Evolutionary conservation across 2,113 vertebrate genomes (phyloP), one percentile per base, ranked within the genome.

Genomic region (Pao palembangensis): DNA sequence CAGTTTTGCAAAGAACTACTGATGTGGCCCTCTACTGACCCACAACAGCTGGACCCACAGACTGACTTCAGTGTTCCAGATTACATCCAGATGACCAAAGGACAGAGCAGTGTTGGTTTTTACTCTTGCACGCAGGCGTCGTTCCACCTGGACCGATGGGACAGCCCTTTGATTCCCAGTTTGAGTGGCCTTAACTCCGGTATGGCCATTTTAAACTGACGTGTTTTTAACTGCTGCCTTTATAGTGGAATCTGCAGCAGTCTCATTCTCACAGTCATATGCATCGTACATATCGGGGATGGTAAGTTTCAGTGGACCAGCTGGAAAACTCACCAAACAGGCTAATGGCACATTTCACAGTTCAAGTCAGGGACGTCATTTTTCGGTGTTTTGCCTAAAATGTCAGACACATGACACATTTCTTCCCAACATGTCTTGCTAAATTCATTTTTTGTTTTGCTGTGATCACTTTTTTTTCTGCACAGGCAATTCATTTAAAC

Each of bases 11-110:
- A 63, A 49, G 64, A 87, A 80, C 80, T 86, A 79, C 87, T 85
- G 85, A 88, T 17, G 73, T 88, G 76, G 71, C 59, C 61, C 66
- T 44, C 80, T 84, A 81, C 86, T 80, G 83, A 87, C 70, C 48
- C 51, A 52, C 34, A 25, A 23, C 31, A 55, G 58, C 69, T 73
- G 79, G 71, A 71, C 69, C 49, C n/a, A n/a, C 46, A 52, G 28
- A 44, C 43, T 44, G 34, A 62, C 67, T 57, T 61, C 61, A 63
- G 63, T 73, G 50, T 46, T 63, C 12, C 15, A 43, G 59, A 61
- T 76, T 64, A 57, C 34, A 50, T 66, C 52, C 50, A 46, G 52
- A 60, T 21, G 53, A 42, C 47, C 38, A 62, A 28, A 38, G 38
- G 55, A 67, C 12, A 20, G 17, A 8, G 4, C 55, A 69, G 31